phyloP scores from a whole-genome alignment of 2,888 invertebrate species.

The Tryphoninae sp. region DNA sequence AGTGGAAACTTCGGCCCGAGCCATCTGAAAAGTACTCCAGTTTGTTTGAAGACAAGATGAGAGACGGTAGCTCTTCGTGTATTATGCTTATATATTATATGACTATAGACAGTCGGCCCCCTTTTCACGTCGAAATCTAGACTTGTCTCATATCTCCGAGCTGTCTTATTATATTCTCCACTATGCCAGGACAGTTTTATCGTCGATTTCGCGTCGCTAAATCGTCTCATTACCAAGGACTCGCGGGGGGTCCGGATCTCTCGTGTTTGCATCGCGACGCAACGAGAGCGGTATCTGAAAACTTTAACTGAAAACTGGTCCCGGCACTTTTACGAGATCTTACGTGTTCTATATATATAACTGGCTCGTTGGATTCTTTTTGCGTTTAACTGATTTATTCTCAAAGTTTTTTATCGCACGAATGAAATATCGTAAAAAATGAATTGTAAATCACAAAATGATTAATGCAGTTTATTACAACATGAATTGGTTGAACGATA shows the following conservation, averaged over 20 bases:
- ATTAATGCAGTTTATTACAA: too few species aligned
- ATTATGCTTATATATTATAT: constrained; percentile 52
- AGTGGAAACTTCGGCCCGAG: constrained; percentile 24
- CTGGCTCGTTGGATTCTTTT: not conserved
- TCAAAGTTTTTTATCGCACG: too few species aligned
- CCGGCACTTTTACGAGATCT: constrained; percentile 69
- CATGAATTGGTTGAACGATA: too few species aligned
- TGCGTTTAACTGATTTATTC: not conserved
- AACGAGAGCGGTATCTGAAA: constrained; percentile 56
- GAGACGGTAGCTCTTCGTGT: constrained; percentile 44
- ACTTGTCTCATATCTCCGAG: constrained; percentile 23
- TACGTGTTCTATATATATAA: not conserved
- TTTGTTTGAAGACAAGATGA: constrained; percentile 62
- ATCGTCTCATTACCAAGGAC: constrained; percentile 79
- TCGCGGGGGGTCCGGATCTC: constrained; percentile 72
- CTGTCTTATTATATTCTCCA: constrained; percentile 48
- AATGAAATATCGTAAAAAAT: not conserved
- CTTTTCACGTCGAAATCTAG: constrained; percentile 23
- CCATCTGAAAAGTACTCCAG: constrained; percentile 52
- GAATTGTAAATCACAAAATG: too few species aligned
- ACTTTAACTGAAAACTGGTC: constrained; percentile 68
- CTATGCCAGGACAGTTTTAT: constrained; percentile 63
- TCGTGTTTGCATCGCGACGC: constrained; percentile 76
- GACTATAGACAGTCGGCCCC: constrained; percentile 48
- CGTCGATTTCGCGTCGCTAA: constrained; percentile 78